These are phyloP conservation scores for Choristoneura rosaceana DNA, from an alignment of 2,888 invertebrate species.

Conservation along the genomic window DNA sequence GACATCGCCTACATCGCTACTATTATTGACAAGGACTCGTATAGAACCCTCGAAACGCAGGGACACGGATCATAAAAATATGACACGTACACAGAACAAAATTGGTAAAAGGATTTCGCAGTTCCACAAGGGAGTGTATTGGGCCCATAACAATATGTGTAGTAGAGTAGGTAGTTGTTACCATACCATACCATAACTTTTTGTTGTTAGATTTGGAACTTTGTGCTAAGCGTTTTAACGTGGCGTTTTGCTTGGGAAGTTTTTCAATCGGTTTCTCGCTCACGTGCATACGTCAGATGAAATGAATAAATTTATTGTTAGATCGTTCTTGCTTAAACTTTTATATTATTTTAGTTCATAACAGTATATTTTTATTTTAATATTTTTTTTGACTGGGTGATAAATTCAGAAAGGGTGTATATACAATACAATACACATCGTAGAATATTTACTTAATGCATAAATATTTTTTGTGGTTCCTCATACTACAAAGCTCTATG, in stretches of 20 bases:
- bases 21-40: constrained; percentile 9
- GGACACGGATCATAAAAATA: constrained; percentile 20
- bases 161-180: not conserved
- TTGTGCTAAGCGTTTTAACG: not conserved
- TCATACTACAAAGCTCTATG: no score
- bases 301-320: not conserved
- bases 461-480: no score
- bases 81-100: constrained; percentile 28
- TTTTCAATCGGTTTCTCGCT: constrained; percentile 2
- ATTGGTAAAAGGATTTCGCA: constrained; percentile 34
- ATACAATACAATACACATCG: no score
- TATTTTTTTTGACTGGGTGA: no score
- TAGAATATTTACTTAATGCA: no score
- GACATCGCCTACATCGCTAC: not conserved
- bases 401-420: no score
- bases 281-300: not conserved
- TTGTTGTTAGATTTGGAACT: not conserved
- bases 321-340: not conserved
- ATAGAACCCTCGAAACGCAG: constrained; percentile 8
- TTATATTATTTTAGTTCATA: not conserved
- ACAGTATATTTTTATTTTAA: not conserved
- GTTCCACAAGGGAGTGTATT: constrained; percentile 5
- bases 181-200: not conserved
- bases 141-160: constrained; percentile 1
- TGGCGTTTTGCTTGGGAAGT: not conserved